Evolutionary conservation across 2,797 vertebrate genomes (phyloP).

Genomic region (Enteromius fasciolatus): DNA sequence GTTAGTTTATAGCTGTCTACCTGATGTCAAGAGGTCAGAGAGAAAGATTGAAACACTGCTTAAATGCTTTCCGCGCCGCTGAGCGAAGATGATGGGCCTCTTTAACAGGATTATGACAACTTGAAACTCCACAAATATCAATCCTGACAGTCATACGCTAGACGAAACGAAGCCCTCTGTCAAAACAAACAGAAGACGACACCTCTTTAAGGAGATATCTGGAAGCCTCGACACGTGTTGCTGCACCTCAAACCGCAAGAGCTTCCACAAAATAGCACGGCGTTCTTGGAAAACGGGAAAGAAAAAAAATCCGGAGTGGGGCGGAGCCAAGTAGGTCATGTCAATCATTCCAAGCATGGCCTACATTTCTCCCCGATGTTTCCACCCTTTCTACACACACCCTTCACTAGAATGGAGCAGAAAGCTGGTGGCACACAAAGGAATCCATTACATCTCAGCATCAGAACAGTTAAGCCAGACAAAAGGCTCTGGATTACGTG

Average conservation of each 20-base stretch:
- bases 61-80: not conserved
- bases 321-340: constrained; percentile 41
- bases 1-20: not conserved
- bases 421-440: constrained; percentile 9
- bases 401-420: not conserved
- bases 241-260: not conserved
- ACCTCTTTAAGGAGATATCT: constrained; percentile 10
- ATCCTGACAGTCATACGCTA: not conserved
- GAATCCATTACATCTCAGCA: constrained; percentile 36
- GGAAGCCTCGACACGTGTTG: constrained; percentile 4
- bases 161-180: constrained; percentile 16
- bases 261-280: not conserved
- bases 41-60: constrained; percentile 10
- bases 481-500: constrained; percentile 36
- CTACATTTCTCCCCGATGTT: constrained; percentile 20
- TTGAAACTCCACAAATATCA: constrained; percentile 14
- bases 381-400: constrained; percentile 17
- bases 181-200: constrained; percentile 14
- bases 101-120: constrained; percentile 32
- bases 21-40: constrained; percentile 4
- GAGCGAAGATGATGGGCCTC: constrained; percentile 8
- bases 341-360: constrained; percentile 38
- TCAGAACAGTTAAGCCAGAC: constrained; percentile 46
- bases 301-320: not conserved
- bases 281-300: not conserved